These are phyloP conservation scores for Oscheius sp. DNA, from an alignment of 1,140 invertebrate species.

Conservation along the genomic window DNA sequence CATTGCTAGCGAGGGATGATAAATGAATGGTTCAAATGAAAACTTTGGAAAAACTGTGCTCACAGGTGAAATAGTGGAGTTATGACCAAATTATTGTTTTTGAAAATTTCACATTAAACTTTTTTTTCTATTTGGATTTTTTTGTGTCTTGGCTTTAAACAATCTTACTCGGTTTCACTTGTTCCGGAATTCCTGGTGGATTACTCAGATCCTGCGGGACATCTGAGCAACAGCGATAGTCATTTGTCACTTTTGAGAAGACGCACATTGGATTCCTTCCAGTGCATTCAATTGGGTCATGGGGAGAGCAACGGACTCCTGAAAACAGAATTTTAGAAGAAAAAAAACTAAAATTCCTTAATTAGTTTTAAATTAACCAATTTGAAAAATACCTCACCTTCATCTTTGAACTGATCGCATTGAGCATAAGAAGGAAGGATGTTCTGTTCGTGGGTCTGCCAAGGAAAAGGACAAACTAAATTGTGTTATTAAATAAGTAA, in stretches of 20 bases:
- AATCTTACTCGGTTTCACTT: slow-evolving; percentile 42
- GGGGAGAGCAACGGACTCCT: slow-evolving; percentile 36
- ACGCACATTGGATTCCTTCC: slow-evolving; percentile 42
- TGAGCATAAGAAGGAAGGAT: slow-evolving; percentile 40
- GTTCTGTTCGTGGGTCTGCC: slow-evolving; percentile 46
- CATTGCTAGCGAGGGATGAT: not conserved
- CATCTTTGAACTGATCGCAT: slow-evolving; percentile 38
- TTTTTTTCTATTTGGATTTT: too few species aligned
- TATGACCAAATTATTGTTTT: too few species aligned
- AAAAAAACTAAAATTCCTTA: not conserved
- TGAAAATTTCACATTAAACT: too few species aligned
- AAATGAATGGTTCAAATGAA: too few species aligned
- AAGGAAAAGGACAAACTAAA: slow-evolving; percentile 44
- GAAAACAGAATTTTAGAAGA: not conserved
- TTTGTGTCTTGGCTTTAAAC: too few species aligned
- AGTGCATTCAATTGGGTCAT: slow-evolving; percentile 44
- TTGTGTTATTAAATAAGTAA: not conserved
- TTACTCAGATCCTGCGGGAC: slow-evolving; percentile 40
- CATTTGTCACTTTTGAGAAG: slow-evolving; percentile 34
- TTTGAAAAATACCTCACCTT: slow-evolving; percentile 8
- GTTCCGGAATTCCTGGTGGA: slow-evolving; percentile 43
- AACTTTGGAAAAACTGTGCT: too few species aligned
- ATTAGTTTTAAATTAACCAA: too few species aligned
- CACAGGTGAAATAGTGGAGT: not conserved
- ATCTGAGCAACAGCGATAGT: slow-evolving; percentile 42